Conservation (phyloP, 2,888 invertebrate species). For the Dicyrtoma fusca region DNA sequence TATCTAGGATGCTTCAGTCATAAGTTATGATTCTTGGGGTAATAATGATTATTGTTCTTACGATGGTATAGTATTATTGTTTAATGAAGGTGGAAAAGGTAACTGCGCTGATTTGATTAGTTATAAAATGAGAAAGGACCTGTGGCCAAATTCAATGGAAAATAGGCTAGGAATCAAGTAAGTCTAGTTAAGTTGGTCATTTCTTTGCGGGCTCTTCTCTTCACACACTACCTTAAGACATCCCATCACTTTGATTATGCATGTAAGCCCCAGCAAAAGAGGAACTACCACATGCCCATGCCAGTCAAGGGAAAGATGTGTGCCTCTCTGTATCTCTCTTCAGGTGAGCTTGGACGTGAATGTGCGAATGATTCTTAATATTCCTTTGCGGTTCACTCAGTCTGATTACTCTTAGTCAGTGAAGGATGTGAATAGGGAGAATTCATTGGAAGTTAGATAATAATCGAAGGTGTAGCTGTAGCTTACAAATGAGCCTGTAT, state of each 20-base stretch:
- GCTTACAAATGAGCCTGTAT: slow-evolving; percentile 31
- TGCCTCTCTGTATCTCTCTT: background rate
- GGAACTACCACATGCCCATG: too few species aligned
- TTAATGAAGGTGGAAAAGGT: slow-evolving; percentile 33
- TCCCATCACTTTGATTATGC: too few species aligned
- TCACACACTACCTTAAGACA: too few species aligned
- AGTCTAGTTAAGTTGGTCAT: slow-evolving; percentile 30
- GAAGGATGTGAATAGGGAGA: slow-evolving; percentile 2
- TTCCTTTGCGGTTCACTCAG: background rate
- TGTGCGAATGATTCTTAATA: slow-evolving; percentile 11
- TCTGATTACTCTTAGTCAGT: background rate
- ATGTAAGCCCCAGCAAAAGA: too few species aligned
- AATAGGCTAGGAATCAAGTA: slow-evolving; percentile 10
- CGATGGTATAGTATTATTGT: slow-evolving; percentile 11
- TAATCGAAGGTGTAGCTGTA: slow-evolving; percentile 31
- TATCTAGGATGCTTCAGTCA: too few species aligned
- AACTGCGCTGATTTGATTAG: slow-evolving; percentile 36
- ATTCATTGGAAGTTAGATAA: slow-evolving; percentile 29
- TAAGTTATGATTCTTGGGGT: slow-evolving; percentile 14
- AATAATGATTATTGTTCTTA: slow-evolving; percentile 32
- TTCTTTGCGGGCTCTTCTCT: slow-evolving; percentile 29
- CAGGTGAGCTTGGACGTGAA: background rate
- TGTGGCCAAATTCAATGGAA: slow-evolving; percentile 11
- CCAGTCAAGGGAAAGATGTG: too few species aligned
- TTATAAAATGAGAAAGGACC: background rate